These are phyloP conservation scores for Chaetodon auriga DNA, from an alignment of 2,113 vertebrate genomes.

Conservation along the genomic window DNA sequence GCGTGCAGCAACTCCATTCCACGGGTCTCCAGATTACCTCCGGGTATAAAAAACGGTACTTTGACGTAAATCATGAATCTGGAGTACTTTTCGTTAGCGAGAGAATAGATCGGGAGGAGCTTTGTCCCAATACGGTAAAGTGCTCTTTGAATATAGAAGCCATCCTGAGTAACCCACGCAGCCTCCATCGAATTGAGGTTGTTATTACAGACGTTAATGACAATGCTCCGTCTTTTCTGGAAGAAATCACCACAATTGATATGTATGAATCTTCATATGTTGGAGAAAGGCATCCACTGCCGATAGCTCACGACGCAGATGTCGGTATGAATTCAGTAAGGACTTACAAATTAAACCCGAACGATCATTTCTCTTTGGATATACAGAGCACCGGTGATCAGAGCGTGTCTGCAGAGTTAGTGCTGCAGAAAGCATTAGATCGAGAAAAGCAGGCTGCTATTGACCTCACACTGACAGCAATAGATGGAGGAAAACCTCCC, in stretches of 20 bases:
- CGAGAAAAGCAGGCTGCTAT: slow-evolving; percentile 74
- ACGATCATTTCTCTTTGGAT: slow-evolving; percentile 82
- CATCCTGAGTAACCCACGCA: slow-evolving; percentile 73
- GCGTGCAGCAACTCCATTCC: slow-evolving; percentile 68
- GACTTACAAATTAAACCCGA: slow-evolving; percentile 78
- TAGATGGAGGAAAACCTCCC: slow-evolving; percentile 79
- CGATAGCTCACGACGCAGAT: slow-evolving; percentile 77
- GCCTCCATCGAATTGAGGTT: slow-evolving; percentile 78
- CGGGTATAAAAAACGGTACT: slow-evolving; percentile 68
- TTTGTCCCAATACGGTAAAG: slow-evolving; percentile 74
- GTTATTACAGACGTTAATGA: slow-evolving; percentile 83
- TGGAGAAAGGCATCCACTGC: slow-evolving; percentile 75
- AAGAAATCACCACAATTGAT: slow-evolving; percentile 56
- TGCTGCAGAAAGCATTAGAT: slow-evolving; percentile 80
- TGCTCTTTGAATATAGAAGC: slow-evolving; percentile 81
- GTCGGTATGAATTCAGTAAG: slow-evolving; percentile 76
- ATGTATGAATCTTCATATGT: slow-evolving; percentile 63
- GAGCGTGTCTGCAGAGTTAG: slow-evolving; percentile 81
- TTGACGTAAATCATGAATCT: slow-evolving; percentile 77
- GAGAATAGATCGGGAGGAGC: slow-evolving; percentile 81
- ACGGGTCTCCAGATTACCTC: slow-evolving; percentile 75
- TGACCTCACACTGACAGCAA: slow-evolving; percentile 70
- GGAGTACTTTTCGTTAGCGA: slow-evolving; percentile 78
- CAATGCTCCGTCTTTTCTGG: slow-evolving; percentile 77
- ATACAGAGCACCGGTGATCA: slow-evolving; percentile 78